Base-by-base conservation (phyloP, 2,797 vertebrate species). In the Hemitrygon akajei region DNA sequence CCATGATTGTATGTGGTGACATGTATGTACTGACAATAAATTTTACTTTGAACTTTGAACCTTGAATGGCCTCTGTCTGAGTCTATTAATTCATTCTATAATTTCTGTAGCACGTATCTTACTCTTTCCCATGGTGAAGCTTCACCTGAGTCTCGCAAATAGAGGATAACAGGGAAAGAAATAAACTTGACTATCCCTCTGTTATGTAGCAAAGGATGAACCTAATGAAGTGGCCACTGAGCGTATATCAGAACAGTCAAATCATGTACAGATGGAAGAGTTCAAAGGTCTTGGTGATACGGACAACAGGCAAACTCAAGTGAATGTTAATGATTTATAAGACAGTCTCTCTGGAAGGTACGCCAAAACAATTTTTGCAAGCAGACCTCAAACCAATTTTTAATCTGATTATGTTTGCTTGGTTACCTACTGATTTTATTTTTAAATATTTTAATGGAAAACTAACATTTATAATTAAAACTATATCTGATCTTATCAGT, bases 261-360 rank as follows among this genome's bases (percentile, higher is more conserved):
- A 47, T 30, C 25, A 58, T 25, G 10, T 30, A 84, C 5, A 56
- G 80, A 16, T 10, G 47, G 47, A 63, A 3, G 82, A 60, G 58
- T 86, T 86, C 82, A 86, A 86, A 86, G 82, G 30, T 86, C 34
- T 63, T n/a, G 12, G 60, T 63, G 82, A 58, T 16, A 14, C 11
- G 14, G 30, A 5, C 30, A 58, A 11, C 58, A 56, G 82, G 2
- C 25, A 86, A 63, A 60, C 27, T n/a, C 22, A n/a, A n/a, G 56
- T 60, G 12, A 30, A 63, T n/a, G 82, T 86, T 86, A 86, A 86
- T 86, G 82, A 86, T 86, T 86, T 86, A 14, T 84, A 60, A 58
- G 10, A 58, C 82, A 12, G 12, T 25, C 82, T 84, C 82, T 58
- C 7, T 18, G 4, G 58, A 86, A 86, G 30, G n/a, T 63, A 56